Evolutionary conservation across 2,797 vertebrate species (phyloP), one percentile per base, ranked within the genome.

Genomic region (Arrhamphus sclerolepis): DNA sequence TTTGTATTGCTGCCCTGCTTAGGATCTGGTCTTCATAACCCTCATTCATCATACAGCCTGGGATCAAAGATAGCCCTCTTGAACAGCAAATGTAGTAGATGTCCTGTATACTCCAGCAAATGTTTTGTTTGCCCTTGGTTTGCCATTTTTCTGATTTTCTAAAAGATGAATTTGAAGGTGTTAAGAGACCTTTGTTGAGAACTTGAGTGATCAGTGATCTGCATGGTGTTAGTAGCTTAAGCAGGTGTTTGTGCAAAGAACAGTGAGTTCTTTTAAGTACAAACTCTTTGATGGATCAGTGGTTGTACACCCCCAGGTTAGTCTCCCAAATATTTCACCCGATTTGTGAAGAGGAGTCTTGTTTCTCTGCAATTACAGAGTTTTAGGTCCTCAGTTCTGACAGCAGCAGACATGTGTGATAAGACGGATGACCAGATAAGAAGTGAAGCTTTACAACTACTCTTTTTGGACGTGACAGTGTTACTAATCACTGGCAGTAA

Each of bases 11-110:
- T 87, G 67, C 71, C 79, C 78, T 81, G 73, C 56, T 66, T 63
- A 55, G 79, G 85, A 79, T 87, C 85, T 90, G 85, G 81, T 90
- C 81, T 83, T 83, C 80, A 81, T 86, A 88, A 85, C 70, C 77
- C 80, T 88, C 87, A 89, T 90, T 83, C 76, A 89, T 90, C 88
- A 91, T 66, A 70, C 14, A 22, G 62, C 28, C 70, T 46, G 61
- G 76, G 82, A 89, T 90, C 83, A 90, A 89, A 87, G 60, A 85
- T 84, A 63, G 18, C 29, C 31, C 20, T 59, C 44, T 65, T 58
- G 46, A 69, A 74, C 62, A 65, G 66, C 70, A 70, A 85, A 78
- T 73, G 56, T 59, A 77, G 72, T 78, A 87, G 75, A 86, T 77
- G 80, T 83, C 64, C 42, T 64, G 61, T 86, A 69, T 67, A 67